Evolutionary conservation across 2,113 vertebrate species (phyloP).

Genomic region (Pristiophorus japonicus): DNA sequence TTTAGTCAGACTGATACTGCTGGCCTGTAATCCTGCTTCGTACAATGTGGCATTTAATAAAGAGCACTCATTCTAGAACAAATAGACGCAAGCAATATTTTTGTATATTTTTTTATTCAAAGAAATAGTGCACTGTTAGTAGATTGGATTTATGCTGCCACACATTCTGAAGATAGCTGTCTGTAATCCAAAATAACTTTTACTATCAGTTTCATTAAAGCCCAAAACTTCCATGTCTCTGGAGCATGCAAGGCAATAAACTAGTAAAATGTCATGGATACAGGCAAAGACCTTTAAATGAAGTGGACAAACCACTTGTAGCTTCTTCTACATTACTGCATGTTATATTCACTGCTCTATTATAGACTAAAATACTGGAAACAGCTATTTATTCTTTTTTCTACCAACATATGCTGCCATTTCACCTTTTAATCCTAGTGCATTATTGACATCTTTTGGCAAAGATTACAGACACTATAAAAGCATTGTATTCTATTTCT

Average conservation of each 20-base stretch:
- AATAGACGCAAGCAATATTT: not conserved
- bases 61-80: not conserved
- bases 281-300: not conserved
- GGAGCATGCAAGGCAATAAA: not conserved
- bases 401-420: not conserved
- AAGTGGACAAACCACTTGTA: not conserved
- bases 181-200: not conserved
- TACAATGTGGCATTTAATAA: not conserved
- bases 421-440: not conserved
- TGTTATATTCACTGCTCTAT: too few species aligned
- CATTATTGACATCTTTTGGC: not conserved
- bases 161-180: not conserved
- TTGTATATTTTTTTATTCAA: not conserved
- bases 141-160: too few species aligned
- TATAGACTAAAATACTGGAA: not conserved
- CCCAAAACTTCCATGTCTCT: not conserved
- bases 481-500: conserved; percentile 8
- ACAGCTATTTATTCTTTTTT: not conserved
- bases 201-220: not conserved
- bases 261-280: not conserved
- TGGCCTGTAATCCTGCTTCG: not conserved
- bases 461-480: not conserved
- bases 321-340: not conserved
- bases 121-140: not conserved
- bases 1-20: not conserved